Evolutionary conservation across 2,888 invertebrate genomes (phyloP).

Genomic region (Agrotis puta): DNA sequence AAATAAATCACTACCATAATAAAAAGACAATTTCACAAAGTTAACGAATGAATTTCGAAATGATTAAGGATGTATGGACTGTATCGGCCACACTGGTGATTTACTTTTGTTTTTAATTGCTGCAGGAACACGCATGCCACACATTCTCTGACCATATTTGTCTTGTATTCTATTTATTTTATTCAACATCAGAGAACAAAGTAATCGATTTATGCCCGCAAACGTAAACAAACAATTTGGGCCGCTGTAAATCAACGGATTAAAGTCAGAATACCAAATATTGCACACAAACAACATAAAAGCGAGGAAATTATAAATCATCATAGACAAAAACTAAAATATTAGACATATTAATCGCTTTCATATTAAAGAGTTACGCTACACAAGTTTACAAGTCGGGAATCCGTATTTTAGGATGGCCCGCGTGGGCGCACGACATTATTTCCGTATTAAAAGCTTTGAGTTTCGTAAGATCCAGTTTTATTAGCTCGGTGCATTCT

Average conservation of each 20-base stretch:
- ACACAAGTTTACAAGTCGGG: conserved; percentile 69
- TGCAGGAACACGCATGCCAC: conserved; percentile 37
- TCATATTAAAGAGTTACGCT: conserved; percentile 72
- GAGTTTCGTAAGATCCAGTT: conserved; percentile 77
- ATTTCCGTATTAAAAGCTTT: conserved; percentile 78
- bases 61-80: conserved; percentile 78
- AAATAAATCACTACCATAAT: conserved; percentile 87
- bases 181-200: conserved; percentile 21
- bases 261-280: conserved; percentile 63
- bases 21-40: conserved; percentile 83
- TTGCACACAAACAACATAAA: conserved; percentile 65
- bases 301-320: conserved; percentile 68
- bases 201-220: conserved; percentile 23
- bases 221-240: conserved; percentile 36
- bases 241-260: conserved; percentile 63
- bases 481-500: conserved; percentile 78
- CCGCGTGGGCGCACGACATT: conserved; percentile 79
- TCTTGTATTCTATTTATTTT: conserved; percentile 23
- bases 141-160: conserved; percentile 28
- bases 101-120: conserved; percentile 59
- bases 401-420: conserved; percentile 68
- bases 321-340: conserved; percentile 68
- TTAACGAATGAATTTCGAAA: conserved; percentile 82
- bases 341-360: conserved; percentile 71
- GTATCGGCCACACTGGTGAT: conserved; percentile 53